Evolutionary conservation across 2,888 invertebrate species (phyloP), one percentile per base, ranked within the genome.

Genomic region (Rhyacophila evoluta): DNA sequence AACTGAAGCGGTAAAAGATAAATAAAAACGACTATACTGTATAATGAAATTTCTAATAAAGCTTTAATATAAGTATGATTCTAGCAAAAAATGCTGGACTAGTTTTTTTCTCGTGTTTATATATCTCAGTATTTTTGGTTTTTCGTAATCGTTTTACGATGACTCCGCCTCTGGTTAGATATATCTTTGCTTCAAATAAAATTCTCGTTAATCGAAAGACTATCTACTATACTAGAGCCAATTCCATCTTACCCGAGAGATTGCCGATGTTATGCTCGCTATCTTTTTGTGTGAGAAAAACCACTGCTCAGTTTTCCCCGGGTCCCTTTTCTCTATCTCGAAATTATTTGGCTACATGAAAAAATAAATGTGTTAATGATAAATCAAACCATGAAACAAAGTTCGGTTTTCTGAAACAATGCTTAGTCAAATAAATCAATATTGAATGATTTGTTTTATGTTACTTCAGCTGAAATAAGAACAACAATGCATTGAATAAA

Each of bases 121-220:
- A 55, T 55, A 10, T 55, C 55, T 12, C 10, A 55, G 10, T 55
- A 19, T 55, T 55, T 55, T 55, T 10, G 55, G 55, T 55, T 12
- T 2, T 5, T 55, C 25, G 15, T 55, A 55, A 55, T 55, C 55
- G 55, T 19, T 55, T 55, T 55, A 55, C 55, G 55, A 55, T 55
- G 55, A 55, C 15, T 55, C 55, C 19, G 6, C 10, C 19, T 19
- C 2, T 25, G 25, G 55, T 2, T 8, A 1, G 55, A 25, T 55
- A 55, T 55, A 6, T 55, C 19, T 55, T 55, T 10, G 55, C 55
- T 55, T 55, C 55, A 55, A 15, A 55, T 55, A 55, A 55, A 55
- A 55, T 55, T 55, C 55, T 55, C 55, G 55, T 55, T 55, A 55
- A 55, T 55, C 55, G 55, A 55, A 55, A 55, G 15, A 55, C 55